Percentiles rank a stretch among this genome's conserved stretches.
These are phyloP conservation scores for Microtus richardsoni DNA, from an alignment of 2,113 vertebrate genomes.

Conservation along the genomic window DNA sequence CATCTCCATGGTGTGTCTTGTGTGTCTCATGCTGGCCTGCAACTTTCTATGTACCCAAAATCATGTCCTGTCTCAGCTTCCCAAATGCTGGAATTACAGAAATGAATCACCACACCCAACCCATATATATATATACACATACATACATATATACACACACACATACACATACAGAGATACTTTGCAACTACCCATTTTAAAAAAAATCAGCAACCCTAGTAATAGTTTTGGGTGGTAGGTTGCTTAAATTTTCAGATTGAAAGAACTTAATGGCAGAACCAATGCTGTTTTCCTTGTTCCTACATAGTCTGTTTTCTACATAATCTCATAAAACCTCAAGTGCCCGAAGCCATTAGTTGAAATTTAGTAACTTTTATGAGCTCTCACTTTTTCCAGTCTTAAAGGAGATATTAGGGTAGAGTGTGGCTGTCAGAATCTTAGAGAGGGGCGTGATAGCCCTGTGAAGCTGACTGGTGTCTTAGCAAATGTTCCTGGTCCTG, in stretches of 20 bases:
- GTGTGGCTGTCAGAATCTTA: not conserved
- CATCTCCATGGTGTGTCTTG: not conserved
- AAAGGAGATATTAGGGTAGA: not conserved
- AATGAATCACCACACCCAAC: not conserved
- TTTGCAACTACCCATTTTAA: not conserved
- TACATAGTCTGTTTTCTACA: constrained; percentile 45
- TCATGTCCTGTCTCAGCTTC: not conserved
- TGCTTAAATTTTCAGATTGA: constrained; percentile 43
- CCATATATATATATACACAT: not conserved
- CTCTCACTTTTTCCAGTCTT: not conserved
- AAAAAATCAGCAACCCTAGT: not conserved
- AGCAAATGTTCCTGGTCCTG: not conserved
- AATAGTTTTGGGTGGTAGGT: constrained; percentile 47
- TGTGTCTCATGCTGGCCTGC: not conserved
- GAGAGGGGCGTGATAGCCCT: not conserved
- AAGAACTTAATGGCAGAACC: constrained; percentile 44
- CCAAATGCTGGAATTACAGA: not conserved
- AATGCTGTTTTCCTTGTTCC: constrained; percentile 14
- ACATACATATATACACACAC: no score
- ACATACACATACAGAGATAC: no score
- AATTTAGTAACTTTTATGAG: constrained; percentile 39
- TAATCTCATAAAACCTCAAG: constrained; percentile 32
- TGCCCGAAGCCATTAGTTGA: constrained; percentile 43
- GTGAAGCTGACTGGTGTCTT: accelerated
- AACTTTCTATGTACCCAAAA: not conserved